A percentile compares a stretch with the other conserved stretches of the same genome.
phyloP scores from a whole-genome alignment of 2,888 invertebrate genomes.

The Nesidiocoris tenuis region DNA sequence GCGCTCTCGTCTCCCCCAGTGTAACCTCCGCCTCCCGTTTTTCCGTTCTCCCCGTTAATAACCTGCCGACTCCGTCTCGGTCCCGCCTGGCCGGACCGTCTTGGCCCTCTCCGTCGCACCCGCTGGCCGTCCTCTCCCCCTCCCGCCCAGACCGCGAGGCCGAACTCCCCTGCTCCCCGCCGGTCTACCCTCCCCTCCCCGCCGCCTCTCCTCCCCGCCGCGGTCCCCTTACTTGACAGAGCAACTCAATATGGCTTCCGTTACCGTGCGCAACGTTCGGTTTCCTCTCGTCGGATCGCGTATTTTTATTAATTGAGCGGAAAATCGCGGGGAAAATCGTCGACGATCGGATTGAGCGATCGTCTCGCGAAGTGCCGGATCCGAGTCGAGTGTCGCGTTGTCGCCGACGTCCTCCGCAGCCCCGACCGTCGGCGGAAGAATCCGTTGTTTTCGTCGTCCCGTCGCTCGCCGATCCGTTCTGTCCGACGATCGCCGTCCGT shows the following conservation, averaged over 20 bases:
- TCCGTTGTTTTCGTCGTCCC: not conserved
- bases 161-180: not conserved
- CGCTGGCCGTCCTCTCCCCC: not conserved
- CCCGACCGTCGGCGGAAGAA: not conserved
- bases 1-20: not conserved
- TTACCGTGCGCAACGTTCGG: constrained; percentile 41
- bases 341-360: not conserved
- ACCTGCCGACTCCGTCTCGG: not conserved
- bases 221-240: constrained; percentile 35
- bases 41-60: not conserved
- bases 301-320: constrained; percentile 8
- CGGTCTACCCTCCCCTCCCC: constrained; percentile 4
- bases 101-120: not conserved
- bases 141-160: not conserved
- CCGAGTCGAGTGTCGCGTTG: not conserved
- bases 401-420: not conserved
- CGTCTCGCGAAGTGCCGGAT: not conserved
- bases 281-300: constrained; percentile 31
- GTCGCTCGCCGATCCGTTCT: not conserved
- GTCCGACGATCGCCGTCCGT: not conserved
- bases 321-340: not conserved
- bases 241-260: constrained; percentile 45
- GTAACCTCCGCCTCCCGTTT: not conserved
- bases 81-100: not conserved
- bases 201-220: constrained; percentile 15